phyloP scores from a whole-genome alignment of 1,140 invertebrate genomes.

The Mercenaria mercenaria region DNA sequence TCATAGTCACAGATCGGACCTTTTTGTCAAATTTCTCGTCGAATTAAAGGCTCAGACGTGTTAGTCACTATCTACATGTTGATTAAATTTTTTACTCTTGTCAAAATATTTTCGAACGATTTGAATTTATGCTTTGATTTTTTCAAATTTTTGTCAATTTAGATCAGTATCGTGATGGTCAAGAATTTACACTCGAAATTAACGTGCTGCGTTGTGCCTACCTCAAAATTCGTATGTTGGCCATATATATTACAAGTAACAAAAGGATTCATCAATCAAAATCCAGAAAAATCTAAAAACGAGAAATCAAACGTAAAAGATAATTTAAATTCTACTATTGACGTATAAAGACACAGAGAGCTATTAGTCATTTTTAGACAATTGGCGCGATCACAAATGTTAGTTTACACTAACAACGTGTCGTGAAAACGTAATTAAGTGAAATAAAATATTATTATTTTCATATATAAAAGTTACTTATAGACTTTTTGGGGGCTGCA shows the following conservation, averaged over 20 bases:
- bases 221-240: background rate
- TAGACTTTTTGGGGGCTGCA: no score
- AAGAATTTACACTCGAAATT: conserved; percentile 18
- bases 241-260: background rate
- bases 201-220: background rate
- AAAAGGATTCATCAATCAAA: conserved; percentile 22
- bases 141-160: background rate
- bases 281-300: background rate
- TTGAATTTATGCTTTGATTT: conserved; percentile 14
- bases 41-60: background rate
- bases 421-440: no score
- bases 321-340: no score
- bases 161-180: background rate
- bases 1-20: background rate
- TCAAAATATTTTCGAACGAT: conserved; percentile 28
- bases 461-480: no score
- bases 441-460: no score
- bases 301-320: background rate
- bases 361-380: no score
- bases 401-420: no score
- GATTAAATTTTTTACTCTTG: conserved; percentile 21
- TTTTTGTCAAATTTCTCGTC: background rate
- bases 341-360: no score
- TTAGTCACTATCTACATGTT: conserved; percentile 13
- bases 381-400: no score